Evolutionary conservation across 2,113 vertebrate species (phyloP).

Genomic region (Phodopus roborovskii): DNA sequence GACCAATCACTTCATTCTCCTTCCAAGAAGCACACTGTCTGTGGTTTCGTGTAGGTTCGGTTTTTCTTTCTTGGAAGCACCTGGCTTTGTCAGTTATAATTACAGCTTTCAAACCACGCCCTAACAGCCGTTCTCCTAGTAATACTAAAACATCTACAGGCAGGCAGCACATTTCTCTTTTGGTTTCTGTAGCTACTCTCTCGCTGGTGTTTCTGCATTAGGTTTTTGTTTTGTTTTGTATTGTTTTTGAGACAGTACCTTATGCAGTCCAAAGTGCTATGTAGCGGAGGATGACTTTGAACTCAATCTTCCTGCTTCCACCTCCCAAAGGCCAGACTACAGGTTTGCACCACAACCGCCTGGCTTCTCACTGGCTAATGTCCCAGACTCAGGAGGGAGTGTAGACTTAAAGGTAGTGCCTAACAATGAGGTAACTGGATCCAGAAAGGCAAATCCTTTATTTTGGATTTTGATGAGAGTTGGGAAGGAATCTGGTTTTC

Average conservation of each 20-base stretch:
- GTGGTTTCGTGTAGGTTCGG: neutral
- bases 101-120: neutral
- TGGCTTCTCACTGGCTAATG: neutral
- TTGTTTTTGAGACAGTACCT: too few species aligned
- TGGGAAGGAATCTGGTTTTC: neutral
- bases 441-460: neutral
- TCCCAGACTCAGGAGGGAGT: neutral
- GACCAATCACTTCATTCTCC: neutral
- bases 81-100: neutral
- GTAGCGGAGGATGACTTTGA: neutral
- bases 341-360: neutral
- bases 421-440: neutral
- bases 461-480: neutral
- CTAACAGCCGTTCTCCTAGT: neutral
- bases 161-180: neutral
- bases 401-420: neutral
- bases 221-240: neutral
- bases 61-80: neutral
- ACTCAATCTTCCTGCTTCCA: neutral
- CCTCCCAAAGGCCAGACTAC: neutral
- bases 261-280: neutral
- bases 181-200: neutral
- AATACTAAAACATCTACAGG: neutral
- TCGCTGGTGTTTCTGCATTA: neutral
- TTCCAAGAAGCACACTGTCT: neutral